A percentile compares a stretch with the other conserved stretches of the same genome.
Evolutionary conservation across 1,140 invertebrate genomes (phyloP).

Genomic region (Centruroides sculpturatus): DNA sequence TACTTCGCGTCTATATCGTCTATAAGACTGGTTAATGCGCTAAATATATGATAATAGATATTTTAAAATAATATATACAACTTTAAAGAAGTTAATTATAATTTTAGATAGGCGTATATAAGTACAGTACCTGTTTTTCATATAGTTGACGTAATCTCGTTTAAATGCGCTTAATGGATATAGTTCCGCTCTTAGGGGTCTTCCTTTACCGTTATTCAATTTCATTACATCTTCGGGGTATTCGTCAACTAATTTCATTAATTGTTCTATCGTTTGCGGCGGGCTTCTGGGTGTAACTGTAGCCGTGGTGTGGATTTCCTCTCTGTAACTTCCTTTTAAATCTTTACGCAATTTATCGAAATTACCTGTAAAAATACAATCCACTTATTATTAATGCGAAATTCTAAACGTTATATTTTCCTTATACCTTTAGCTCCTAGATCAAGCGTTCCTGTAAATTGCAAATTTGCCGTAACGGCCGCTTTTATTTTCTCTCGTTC

Average conservation of each 20-base stretch:
- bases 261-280: constrained; percentile 2
- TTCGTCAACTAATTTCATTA: constrained; percentile 5
- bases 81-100: no score
- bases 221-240: constrained; percentile 6
- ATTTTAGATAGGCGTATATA: no score
- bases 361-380: not conserved
- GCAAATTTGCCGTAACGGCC: constrained; percentile 7
- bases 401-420: not conserved
- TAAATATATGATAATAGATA: constrained; percentile 1
- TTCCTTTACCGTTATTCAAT: constrained; percentile 6
- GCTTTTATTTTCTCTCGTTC: constrained; percentile 7
- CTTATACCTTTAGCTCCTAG: constrained; percentile 3
- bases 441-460: not conserved
- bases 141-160: not conserved
- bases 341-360: constrained; percentile 2
- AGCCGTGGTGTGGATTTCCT: constrained; percentile 10
- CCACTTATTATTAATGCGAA: not conserved
- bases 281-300: not conserved
- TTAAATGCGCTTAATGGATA: constrained; percentile 1
- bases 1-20: constrained; percentile 8
- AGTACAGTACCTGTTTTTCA: constrained; percentile 9
- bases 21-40: constrained; percentile 1
- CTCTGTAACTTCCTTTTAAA: not conserved
- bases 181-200: constrained; percentile 10
- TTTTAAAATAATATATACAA: no score